A percentile compares a stretch with the other conserved stretches of the same genome.
These are phyloP conservation scores for Antheraea pernyi DNA, from an alignment of 1,140 invertebrate genomes.

Conservation along the genomic window DNA sequence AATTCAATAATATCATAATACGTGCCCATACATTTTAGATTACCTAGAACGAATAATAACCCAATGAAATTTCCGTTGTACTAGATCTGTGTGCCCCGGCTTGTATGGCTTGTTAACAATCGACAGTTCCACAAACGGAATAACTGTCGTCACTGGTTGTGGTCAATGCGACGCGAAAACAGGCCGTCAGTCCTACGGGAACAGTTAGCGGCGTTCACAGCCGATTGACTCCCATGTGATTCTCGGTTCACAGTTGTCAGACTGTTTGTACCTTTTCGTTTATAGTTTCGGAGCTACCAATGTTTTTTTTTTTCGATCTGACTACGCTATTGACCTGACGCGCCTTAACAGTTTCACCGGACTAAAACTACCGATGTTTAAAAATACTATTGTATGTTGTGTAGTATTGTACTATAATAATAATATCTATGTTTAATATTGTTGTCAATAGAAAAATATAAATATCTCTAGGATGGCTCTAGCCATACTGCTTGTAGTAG, in stretches of 20 bases:
- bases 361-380: too few relatives aligned
- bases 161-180: slow-evolving; percentile 8
- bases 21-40: not conserved
- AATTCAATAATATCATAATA: too few relatives aligned
- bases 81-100: not conserved
- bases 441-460: too few relatives aligned
- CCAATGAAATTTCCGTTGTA: not conserved
- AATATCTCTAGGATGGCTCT: too few relatives aligned
- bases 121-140: not conserved
- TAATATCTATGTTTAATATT: too few relatives aligned
- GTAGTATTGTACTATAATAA: too few relatives aligned
- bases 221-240: slow-evolving; percentile 12
- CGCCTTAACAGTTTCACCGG: too few relatives aligned
- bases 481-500: too few relatives aligned
- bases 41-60: not conserved
- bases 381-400: too few relatives aligned
- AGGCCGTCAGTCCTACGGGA: slow-evolving; percentile 16
- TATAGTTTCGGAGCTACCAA: slow-evolving; percentile 4
- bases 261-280: slow-evolving; percentile 3
- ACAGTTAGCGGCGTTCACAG: slow-evolving; percentile 25
- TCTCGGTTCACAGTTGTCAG: not conserved
- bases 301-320: too few relatives aligned
- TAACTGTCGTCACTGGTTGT: not conserved
- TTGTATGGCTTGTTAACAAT: not conserved
- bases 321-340: too few relatives aligned